Evolutionary conservation across 2,113 vertebrate genomes (phyloP).

Genomic region (Prolemur simus): DNA sequence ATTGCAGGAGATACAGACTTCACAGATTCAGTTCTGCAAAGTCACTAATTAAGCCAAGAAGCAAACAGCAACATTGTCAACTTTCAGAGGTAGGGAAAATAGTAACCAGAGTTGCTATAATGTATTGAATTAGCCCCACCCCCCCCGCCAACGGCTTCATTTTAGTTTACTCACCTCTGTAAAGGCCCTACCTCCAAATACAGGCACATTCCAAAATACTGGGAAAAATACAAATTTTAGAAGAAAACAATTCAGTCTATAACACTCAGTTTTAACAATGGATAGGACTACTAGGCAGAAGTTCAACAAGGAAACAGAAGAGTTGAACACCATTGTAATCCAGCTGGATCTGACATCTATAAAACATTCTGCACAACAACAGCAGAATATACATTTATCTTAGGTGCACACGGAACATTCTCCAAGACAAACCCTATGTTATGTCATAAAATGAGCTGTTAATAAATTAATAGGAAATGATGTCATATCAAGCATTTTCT

Average conservation of each 20-base stretch:
- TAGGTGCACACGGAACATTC: neutral
- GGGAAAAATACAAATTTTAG: neutral
- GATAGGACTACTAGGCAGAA: neutral
- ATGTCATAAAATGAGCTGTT: neutral
- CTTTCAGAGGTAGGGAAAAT: neutral
- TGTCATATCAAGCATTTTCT: neutral
- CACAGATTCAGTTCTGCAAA: neutral
- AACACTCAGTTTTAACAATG: neutral
- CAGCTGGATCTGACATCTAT: neutral
- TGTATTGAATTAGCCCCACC: neutral
- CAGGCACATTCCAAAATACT: neutral
- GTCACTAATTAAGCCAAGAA: neutral
- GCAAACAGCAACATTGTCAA: no score
- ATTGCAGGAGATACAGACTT: neutral
- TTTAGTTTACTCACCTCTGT: neutral
- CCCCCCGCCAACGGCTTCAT: neutral
- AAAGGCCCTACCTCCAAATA: neutral
- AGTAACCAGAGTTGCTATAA: neutral
- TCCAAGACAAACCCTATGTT: neutral
- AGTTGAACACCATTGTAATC: neutral
- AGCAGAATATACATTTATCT: neutral
- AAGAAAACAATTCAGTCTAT: neutral
- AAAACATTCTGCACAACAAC: neutral
- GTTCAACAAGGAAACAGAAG: neutral
- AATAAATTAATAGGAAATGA: neutral